These are phyloP conservation scores for Petroica traversi DNA, from an alignment of 2,113 vertebrate genomes.

Conservation along the genomic window DNA sequence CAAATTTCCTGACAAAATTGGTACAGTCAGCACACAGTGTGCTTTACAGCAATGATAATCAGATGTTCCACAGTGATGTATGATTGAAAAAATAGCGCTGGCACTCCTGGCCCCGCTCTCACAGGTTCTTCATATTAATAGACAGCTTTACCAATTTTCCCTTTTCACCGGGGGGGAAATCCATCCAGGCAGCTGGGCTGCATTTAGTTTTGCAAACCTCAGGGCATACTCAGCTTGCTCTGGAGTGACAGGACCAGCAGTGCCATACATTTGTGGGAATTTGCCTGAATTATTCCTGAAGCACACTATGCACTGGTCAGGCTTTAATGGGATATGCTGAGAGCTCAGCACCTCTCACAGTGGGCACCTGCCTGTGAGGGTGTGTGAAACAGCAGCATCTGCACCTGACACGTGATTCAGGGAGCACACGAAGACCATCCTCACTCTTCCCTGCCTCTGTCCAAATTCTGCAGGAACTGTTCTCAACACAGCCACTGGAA, in stretches of 20 bases:
- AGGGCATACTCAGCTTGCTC: neutral
- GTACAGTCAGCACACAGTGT: slow-evolving; percentile 19
- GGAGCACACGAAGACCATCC: neutral
- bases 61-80: slow-evolving; percentile 21
- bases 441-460: neutral
- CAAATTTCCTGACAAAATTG: slow-evolving; percentile 13
- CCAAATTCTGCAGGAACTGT: slow-evolving; percentile 11
- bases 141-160: slow-evolving; percentile 43
- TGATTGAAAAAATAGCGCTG: slow-evolving; percentile 15
- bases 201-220: slow-evolving; percentile 23
- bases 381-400: accelerated
- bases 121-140: slow-evolving; percentile 17
- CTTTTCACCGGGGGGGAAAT: neutral
- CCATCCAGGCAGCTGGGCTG: slow-evolving; percentile 31
- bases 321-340: neutral
- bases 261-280: accelerated
- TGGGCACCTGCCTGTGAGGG: neutral
- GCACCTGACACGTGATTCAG: accelerated
- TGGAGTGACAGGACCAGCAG: neutral
- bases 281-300: neutral
- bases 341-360: accelerated
- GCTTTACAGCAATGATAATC: slow-evolving; percentile 24
- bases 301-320: neutral
- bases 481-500: neutral
- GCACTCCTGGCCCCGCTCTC: neutral